phyloP scores from a whole-genome alignment of 2,113 vertebrate genomes.

The Struthio camelus region DNA sequence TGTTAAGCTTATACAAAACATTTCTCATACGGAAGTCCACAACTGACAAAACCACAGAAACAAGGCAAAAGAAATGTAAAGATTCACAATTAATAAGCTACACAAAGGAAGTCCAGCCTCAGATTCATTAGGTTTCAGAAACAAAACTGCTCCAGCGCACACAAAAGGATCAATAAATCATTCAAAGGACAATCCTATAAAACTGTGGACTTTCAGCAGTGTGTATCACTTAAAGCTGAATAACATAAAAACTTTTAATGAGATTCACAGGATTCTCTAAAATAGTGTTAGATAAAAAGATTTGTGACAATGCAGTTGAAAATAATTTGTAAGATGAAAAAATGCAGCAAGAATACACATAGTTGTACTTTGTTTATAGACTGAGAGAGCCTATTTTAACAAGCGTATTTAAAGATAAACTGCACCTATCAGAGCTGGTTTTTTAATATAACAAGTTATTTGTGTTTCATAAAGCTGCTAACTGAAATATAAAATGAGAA shows the following conservation, averaged over 20 bases:
- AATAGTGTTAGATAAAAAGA: neutral
- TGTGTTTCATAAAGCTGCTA: slow-evolving; percentile 36
- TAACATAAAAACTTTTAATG: neutral
- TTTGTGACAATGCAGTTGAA: neutral
- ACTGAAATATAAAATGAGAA: slow-evolving; percentile 31
- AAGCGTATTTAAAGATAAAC: slow-evolving; percentile 40
- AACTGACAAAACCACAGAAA: neutral
- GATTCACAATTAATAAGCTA: neutral
- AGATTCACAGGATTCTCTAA: neutral
- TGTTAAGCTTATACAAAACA: accelerated
- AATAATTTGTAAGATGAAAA: slow-evolving; percentile 1
- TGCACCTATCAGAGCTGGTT: slow-evolving; percentile 3
- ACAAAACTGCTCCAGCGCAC: neutral
- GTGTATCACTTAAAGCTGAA: neutral
- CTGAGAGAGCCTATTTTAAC: neutral
- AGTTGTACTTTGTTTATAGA: slow-evolving; percentile 6
- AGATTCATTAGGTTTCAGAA: neutral
- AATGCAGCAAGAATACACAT: slow-evolving; percentile 10
- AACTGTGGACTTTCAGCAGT: neutral
- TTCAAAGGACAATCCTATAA: neutral
- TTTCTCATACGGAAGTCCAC: neutral
- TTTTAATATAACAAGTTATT: slow-evolving; percentile 43
- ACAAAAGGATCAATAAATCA: neutral
- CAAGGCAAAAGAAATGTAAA: neutral
- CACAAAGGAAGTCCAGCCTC: neutral